Evolutionary conservation across 2,888 invertebrate genomes (phyloP).

Genomic region (Prosapia bicincta): DNA sequence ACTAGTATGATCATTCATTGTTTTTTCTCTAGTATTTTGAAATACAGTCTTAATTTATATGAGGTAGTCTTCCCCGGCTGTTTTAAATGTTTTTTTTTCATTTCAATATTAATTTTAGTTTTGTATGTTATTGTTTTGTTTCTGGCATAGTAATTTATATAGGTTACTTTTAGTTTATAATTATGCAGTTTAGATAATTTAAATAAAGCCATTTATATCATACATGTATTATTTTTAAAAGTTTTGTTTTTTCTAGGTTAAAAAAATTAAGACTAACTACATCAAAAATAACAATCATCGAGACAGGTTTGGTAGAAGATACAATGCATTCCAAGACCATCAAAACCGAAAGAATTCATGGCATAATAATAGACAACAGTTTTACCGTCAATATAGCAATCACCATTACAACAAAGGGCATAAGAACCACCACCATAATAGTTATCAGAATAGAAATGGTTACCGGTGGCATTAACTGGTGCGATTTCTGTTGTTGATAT

Average conservation of each 20-base stretch:
- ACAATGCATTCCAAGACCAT: conserved; percentile 35
- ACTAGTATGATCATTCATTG: no score
- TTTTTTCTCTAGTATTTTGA: no score
- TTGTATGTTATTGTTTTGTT: no score
- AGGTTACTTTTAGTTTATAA: no score
- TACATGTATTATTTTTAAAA: no score
- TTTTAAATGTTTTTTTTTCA: no score
- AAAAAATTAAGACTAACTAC: conserved; percentile 32
- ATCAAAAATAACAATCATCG: conserved; percentile 21
- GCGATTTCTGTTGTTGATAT: not conserved
- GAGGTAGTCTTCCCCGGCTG: no score
- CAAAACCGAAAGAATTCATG: conserved; percentile 32
- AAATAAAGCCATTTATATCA: no score
- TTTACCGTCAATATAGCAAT: conserved; percentile 28
- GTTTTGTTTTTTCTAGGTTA: conserved; percentile 27
- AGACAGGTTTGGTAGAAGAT: conserved; percentile 13
- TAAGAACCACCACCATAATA: not conserved
- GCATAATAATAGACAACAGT: conserved; percentile 18
- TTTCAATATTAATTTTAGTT: no score
- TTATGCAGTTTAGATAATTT: no score
- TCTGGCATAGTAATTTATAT: no score
- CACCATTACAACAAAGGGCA: not conserved
- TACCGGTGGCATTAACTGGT: not conserved
- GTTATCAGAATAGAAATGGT: not conserved
- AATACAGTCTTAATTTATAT: no score